These are phyloP conservation scores for Orchestia grillus DNA, from an alignment of 1,140 invertebrate genomes.

Conservation along the genomic window DNA sequence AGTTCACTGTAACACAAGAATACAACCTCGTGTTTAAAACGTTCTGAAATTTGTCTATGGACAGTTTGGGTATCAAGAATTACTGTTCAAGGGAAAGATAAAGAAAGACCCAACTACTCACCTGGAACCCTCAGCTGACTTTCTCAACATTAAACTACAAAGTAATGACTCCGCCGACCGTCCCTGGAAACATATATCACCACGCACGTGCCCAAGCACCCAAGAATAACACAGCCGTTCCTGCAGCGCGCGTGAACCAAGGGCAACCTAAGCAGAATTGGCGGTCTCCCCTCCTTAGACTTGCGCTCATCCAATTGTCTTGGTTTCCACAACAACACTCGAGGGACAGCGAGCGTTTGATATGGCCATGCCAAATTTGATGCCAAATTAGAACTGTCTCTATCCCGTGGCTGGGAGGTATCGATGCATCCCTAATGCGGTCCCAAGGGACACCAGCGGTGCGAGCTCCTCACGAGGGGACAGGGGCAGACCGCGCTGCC, in stretches of 20 bases:
- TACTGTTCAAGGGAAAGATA: neutral
- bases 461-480: neutral
- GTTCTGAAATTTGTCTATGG: no score
- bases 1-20: neutral
- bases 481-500: neutral
- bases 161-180: neutral
- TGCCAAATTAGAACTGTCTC: constrained; percentile 44
- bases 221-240: neutral
- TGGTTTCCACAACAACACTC: constrained; percentile 53
- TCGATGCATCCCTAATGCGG: constrained; percentile 44
- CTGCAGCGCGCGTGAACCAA: neutral
- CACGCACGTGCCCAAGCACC: neutral
- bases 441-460: constrained; percentile 4
- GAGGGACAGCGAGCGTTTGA: constrained; percentile 36
- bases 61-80: neutral
- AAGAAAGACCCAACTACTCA: neutral
- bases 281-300: neutral
- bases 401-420: constrained; percentile 31
- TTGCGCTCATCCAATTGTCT: constrained; percentile 47
- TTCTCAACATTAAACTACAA: neutral
- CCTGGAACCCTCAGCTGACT: neutral
- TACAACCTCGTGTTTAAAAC: neutral
- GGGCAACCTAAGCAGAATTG: neutral
- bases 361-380: constrained; percentile 52
- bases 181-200: neutral